Evolutionary conservation across 2,888 invertebrate genomes (phyloP), one percentile per base, ranked within the genome.

Genomic region (Loripinus fragilis): DNA sequence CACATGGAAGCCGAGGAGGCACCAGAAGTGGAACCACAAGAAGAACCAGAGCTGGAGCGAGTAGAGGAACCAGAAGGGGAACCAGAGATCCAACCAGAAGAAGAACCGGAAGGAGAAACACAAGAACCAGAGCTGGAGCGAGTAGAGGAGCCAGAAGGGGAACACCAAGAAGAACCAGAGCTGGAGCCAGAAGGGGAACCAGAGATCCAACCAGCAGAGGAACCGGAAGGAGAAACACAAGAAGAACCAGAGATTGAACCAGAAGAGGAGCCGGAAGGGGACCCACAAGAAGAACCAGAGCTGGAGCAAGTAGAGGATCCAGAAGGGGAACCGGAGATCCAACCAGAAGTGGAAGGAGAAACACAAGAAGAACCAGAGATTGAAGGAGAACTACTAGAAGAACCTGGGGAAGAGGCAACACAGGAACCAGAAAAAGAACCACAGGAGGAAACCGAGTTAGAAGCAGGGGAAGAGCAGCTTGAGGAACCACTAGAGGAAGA

Each of bases 401-500:
- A n/a, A n/a, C n/a, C n/a, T n/a, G n/a, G n/a, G n/a, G n/a, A n/a
- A n/a, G n/a, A n/a, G n/a, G n/a, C n/a, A n/a, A n/a, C n/a, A n/a
- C 35, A 64, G 33, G 38, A 64, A 33, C 5, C 25, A 33, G 50
- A 23, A 23, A 25, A 65, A n/a, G 48, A 71, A 48, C 17, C 41
- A 48, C 38, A 68, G n/a, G 60, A 74, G 30, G 60, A 28, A 50
- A 15, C 25, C 38, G 50, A 35, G 17, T 17, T 48, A 48, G 55
- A 73, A 41, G 25, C 28, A 55, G 30, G 52, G 33, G n/a, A 69
- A 33, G 17, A 38, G 28, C 38, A 71, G 15, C 64, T 45, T 35
- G 71, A 60, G 17, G 48, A 66, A 23, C n/a, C n/a, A n/a, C n/a
- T n/a, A n/a, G 64, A 68, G 15, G 50, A 25, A n/a, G 66, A 48